Evolutionary conservation across 2,888 invertebrate species (phyloP).

Genomic region (Megalurothrips usitatus): DNA sequence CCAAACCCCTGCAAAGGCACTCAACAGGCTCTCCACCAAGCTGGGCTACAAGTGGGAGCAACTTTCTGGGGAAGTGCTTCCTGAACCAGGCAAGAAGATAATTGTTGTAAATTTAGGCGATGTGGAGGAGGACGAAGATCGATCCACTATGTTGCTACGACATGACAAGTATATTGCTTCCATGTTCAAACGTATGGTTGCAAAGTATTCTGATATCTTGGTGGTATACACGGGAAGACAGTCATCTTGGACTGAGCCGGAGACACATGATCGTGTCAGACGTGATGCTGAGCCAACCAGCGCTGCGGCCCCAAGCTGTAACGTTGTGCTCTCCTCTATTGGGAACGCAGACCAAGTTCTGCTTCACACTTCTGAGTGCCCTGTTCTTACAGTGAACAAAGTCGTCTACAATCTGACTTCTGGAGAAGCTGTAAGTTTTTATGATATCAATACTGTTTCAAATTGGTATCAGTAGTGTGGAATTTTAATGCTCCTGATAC

Average conservation of each 20-base stretch:
- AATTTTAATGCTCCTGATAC: not conserved
- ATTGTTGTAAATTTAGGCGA: not conserved
- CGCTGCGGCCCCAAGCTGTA: conserved; percentile 27
- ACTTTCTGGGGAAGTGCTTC: conserved; percentile 33
- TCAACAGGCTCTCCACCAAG: conserved; percentile 38
- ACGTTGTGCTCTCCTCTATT: not conserved
- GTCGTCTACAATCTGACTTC: conserved; percentile 32
- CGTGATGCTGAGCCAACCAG: conserved; percentile 35
- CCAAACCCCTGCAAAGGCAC: conserved; percentile 36
- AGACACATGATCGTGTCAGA: conserved; percentile 37
- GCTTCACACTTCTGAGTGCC: conserved; percentile 31
- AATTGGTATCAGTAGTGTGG: not conserved
- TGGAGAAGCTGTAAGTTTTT: conserved; percentile 10
- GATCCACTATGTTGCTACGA: conserved; percentile 53
- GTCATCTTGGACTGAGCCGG: conserved; percentile 51
- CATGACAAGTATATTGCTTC: conserved; percentile 59
- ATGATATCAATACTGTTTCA: not conserved
- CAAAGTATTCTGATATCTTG: conserved; percentile 50
- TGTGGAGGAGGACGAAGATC: conserved; percentile 47
- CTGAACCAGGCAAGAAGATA: conserved; percentile 29
- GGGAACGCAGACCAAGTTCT: not conserved
- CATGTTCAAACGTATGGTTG: conserved; percentile 50
- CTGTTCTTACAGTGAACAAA: conserved; percentile 32
- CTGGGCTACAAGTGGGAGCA: conserved; percentile 37
- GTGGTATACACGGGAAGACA: conserved; percentile 56